Evolutionary conservation across 2,113 vertebrate species (phyloP).

Genomic region (Nannospalax galili): DNA sequence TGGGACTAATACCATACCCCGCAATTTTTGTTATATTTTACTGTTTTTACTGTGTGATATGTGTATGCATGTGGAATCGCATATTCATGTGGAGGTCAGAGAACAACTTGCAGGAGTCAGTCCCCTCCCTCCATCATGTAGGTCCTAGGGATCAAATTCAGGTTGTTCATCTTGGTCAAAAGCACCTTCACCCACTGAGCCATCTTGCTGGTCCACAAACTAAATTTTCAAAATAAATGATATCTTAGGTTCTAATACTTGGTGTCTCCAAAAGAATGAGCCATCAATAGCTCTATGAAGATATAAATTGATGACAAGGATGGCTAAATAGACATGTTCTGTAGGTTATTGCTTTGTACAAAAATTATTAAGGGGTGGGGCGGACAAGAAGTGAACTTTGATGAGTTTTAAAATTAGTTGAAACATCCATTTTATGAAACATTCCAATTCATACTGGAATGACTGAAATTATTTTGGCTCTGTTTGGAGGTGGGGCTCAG

Average conservation of each 20-base stretch:
- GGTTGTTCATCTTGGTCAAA: too few species aligned
- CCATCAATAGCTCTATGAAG: background rate
- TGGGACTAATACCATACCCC: too few species aligned
- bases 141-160: too few species aligned
- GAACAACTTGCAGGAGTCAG: too few species aligned
- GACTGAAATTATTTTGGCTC: background rate
- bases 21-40: too few species aligned
- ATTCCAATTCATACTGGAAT: background rate
- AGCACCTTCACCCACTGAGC: too few species aligned
- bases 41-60: too few species aligned
- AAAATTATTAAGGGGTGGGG: too few species aligned
- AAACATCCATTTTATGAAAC: background rate
- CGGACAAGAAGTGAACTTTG: background rate
- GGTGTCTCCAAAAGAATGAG: background rate
- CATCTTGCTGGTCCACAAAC: background rate
- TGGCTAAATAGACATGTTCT: background rate
- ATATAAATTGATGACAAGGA: background rate
- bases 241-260: background rate
- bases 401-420: slow-evolving; percentile 24
- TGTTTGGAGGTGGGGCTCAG: background rate
- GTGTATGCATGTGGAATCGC: too few species aligned
- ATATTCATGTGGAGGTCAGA: too few species aligned
- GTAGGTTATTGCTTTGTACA: background rate
- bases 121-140: too few species aligned
- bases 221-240: slow-evolving; percentile 14